These are phyloP conservation scores for Geodia barretti DNA, from an alignment of 37 sponge, comb jelly and placozoan species.

Conservation along the genomic window DNA sequence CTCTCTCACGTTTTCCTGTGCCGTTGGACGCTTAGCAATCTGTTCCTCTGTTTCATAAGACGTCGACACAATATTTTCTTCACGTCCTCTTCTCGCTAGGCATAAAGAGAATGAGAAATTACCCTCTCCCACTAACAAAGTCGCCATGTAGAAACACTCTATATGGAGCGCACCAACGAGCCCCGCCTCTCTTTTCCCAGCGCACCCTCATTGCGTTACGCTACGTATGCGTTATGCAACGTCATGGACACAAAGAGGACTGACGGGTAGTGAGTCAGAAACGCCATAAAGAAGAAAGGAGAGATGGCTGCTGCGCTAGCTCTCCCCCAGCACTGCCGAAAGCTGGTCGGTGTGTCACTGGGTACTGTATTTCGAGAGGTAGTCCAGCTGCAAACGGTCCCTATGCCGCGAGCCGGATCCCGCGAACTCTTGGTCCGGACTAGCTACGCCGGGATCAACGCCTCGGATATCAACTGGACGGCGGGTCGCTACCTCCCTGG, in stretches of 20 bases:
- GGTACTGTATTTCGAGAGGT: conserved; percentile 53
- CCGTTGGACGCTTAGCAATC: neutral
- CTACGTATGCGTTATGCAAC: no score
- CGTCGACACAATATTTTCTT: conserved; percentile 33
- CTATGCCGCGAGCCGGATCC: conserved; percentile 10
- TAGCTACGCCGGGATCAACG: conserved; percentile 74
- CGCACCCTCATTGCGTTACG: neutral
- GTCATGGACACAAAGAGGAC: no score
- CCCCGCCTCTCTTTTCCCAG: neutral
- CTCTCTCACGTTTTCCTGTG: conserved; percentile 12
- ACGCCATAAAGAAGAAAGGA: neutral
- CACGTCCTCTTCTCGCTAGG: neutral
- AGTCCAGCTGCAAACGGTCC: conserved; percentile 30
- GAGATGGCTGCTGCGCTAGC: conserved; percentile 6
- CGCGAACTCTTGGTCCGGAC: conserved; percentile 53
- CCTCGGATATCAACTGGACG: conserved; percentile 81
- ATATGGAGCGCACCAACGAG: neutral
- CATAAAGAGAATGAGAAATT: conserved; percentile 79
- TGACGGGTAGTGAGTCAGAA: no score
- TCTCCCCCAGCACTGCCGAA: conserved; percentile 16
- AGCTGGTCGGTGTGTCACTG: conserved; percentile 41
- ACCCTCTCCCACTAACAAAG: conserved; percentile 81
- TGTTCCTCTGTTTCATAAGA: conserved; percentile 28
- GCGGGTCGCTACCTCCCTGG: conserved; percentile 71
- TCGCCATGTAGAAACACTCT: neutral